Evolutionary conservation across 1,140 invertebrate genomes (phyloP).

Genomic region (Ephestia elutella): DNA sequence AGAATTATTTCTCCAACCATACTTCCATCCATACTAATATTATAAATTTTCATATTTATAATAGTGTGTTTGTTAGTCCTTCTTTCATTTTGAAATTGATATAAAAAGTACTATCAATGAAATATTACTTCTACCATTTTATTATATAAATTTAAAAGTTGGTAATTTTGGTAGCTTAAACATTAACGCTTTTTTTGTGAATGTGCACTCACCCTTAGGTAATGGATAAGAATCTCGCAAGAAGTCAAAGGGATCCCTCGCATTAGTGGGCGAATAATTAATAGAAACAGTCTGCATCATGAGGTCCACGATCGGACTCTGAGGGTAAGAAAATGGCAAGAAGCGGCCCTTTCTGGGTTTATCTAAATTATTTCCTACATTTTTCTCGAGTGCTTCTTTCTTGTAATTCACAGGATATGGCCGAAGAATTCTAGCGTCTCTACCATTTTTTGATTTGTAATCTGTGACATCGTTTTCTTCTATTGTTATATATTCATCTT

Average conservation of each 20-base stretch:
- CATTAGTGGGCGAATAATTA: conserved; percentile 48
- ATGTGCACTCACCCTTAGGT: conserved; percentile 48
- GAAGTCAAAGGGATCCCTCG: conserved; percentile 58
- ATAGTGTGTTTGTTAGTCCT: too few species aligned
- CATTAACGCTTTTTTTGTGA: too few species aligned
- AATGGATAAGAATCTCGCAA: conserved; percentile 52
- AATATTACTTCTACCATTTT: too few species aligned
- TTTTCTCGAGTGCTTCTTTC: conserved; percentile 12
- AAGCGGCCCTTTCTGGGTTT: conserved; percentile 34
- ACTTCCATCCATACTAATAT: too few species aligned
- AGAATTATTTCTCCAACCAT: too few species aligned
- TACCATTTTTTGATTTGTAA: conserved; percentile 27
- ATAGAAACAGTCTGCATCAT: conserved; percentile 49
- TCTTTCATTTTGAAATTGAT: too few species aligned
- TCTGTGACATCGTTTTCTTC: conserved; percentile 31
- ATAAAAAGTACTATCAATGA: too few species aligned
- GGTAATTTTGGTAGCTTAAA: too few species aligned
- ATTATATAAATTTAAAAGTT: too few species aligned
- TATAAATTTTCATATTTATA: too few species aligned
- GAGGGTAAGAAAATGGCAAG: conserved; percentile 40
- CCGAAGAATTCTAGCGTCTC: conserved; percentile 45
- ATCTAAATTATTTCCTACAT: conserved; percentile 3
- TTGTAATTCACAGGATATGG: conserved; percentile 41
- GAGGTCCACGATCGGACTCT: conserved; percentile 53
- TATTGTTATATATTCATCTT: conserved; percentile 33